Base-by-base conservation (phyloP, 2,113 vertebrate genomes). In the Ciconia boyciana region DNA sequence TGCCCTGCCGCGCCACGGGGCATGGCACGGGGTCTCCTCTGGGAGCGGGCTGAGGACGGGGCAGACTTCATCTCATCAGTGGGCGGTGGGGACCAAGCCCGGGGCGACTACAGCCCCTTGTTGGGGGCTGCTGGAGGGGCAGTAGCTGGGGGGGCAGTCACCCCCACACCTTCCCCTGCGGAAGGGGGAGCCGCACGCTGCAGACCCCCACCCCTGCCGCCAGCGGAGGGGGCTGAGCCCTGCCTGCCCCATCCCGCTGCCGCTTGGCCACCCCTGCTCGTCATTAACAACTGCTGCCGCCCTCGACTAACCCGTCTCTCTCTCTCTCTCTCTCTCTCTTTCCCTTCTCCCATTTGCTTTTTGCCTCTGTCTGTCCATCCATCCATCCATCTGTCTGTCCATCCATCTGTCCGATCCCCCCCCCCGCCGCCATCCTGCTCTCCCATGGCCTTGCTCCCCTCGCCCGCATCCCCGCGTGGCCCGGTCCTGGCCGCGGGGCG, bases 221-320 rank as follows among this genome's bases (percentile, higher is more conserved):
- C 39, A 17, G 85, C 4, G 66, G 65, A 66, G 80, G 75, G 87
- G 92, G 69, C 82, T 81, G 92, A 87, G 83, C 90, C 84, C 85
- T 77, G 76, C 79, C 84, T 11, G 0, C 86, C 93, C 86, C 52
- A 4, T 31, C 75, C 86, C 2, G n/a, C 79, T 48, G 79, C 89
- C 26, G 19, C 80, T 92, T 84, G 85, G 72, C 93, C 52, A n/a
- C 83, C 62, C 49, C 32, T 1, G 68, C 94, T 68, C 24, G 2
- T 22, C 93, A 76, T 76, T 94, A 95, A 96, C 78, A 36, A 46
- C 76, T 41, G 88, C 58, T 48, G 87, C 91, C 10, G 12, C 90
- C 95, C 82, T 57, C 77, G 7, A 97, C 97, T 98, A 98, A 98
- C 97, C 96, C 93, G 41, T 75, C 94, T 96, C 97, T 98, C 39